Evolutionary conservation across 2,113 vertebrate genomes (phyloP), one percentile per base, ranked within the genome.

Genomic region (Fulmarus glacialis): DNA sequence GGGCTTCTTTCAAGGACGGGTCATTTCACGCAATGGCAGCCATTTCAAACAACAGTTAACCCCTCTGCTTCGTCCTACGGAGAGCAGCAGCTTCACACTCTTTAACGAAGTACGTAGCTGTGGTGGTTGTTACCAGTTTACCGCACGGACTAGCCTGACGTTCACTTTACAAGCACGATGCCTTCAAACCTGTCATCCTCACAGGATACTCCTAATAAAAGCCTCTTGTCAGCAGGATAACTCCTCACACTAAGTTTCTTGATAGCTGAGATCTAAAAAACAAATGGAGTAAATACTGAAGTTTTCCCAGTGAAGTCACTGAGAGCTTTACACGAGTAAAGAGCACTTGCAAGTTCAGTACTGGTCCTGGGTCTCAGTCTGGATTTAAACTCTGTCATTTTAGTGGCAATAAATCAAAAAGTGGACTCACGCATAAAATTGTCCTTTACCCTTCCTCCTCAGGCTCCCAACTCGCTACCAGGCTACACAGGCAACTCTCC

Each of bases 81-180:
- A 58, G 20, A 71, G 52, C 32, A 71, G 66, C 73, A 89, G 55
- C 53, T 50, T 73, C 53, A 15, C 2, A 0, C 6, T 29, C 75
- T 52, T 36, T 32, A 81, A 34, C 0, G 0, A 70, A 60, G 14
- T 8, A 20, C 0, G 0, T 1, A 50, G 30, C 15, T 16, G 45
- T 32, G 53, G 59, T 42, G 50, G 5, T 6, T 42, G 26, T 30
- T 43, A 59, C 12, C 24, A 21, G 11, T 24, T 53, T 40, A 22
- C 26, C 2, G 1, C 55, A 32, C 0, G 2, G 53, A 34, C 27
- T 6, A 43, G 27, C 27, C 87, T 50, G 43, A 36, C 2, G 1
- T n/a, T 79, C 56, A 24, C 52, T 59, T 63, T 16, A 18, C 13
- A n/a, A 55, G 38, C 17, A 52, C 0, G 0, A 10, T 21, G 59